Evolutionary conservation across 2,113 vertebrate genomes (phyloP).

Genomic region (Engraulis encrasicolus): DNA sequence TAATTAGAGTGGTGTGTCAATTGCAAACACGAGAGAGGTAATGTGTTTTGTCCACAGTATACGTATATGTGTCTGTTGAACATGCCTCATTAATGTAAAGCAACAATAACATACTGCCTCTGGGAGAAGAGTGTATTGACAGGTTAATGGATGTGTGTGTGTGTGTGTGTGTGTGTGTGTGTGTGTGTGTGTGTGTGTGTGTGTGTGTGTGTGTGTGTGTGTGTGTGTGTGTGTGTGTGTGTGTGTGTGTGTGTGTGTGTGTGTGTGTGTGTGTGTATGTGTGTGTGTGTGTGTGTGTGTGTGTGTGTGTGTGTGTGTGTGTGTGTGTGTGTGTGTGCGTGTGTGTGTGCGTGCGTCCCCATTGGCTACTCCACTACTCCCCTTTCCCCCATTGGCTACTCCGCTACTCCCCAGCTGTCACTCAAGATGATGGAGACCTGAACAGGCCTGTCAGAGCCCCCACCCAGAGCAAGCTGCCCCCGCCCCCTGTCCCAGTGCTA

Average conservation of each 20-base stretch:
- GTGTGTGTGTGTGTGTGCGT: neutral
- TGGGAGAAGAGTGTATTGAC: neutral
- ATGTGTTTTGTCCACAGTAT: no score
- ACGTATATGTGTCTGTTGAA: neutral
- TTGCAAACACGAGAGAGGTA: neutral
- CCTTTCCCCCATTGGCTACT: slow-evolving; percentile 1
- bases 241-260: neutral
- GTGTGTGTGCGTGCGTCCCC: neutral
- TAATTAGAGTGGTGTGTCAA: neutral
- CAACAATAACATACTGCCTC: neutral
- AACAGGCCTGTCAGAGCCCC: slow-evolving; percentile 15
- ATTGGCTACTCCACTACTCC: neutral
- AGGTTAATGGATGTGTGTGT: neutral
- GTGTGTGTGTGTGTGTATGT: neutral
- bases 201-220: neutral
- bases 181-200: neutral
- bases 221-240: neutral
- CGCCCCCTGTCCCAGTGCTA: neutral
- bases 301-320: neutral
- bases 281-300: neutral
- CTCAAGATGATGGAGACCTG: slow-evolving; percentile 34
- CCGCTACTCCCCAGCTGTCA: neutral
- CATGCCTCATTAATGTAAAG: neutral
- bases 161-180: slow-evolving; percentile 8
- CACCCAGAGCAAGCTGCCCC: no score